Evolutionary conservation across 2,113 vertebrate species (phyloP).

Genomic region (Anolis sagrei): DNA sequence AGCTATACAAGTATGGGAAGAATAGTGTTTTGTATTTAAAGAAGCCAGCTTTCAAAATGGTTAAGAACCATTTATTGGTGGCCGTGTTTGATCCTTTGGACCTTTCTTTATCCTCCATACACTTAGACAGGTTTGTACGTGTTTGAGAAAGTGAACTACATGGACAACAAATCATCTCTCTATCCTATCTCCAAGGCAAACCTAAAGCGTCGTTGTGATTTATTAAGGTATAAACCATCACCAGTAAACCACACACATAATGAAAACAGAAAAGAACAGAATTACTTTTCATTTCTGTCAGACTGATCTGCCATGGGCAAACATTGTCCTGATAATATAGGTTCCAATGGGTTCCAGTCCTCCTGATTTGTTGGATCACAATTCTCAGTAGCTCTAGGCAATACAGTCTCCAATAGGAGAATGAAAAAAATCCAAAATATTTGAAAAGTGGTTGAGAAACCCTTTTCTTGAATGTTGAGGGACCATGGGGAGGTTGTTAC

Average conservation of each 20-base stretch:
- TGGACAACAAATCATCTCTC: neutral
- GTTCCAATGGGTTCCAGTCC: neutral
- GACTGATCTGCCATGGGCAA: neutral
- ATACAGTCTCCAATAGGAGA: too few relatives aligned
- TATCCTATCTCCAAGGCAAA: neutral
- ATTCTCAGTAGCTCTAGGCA: too few relatives aligned
- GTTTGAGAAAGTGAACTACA: neutral
- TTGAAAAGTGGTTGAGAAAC: too few relatives aligned
- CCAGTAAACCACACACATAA: neutral
- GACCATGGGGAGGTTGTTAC: too few relatives aligned
- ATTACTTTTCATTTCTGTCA: neutral
- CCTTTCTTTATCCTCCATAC: neutral
- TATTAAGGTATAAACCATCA: neutral
- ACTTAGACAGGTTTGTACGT: neutral
- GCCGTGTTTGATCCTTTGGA: constrained; percentile 8
- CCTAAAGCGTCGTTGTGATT: neutral
- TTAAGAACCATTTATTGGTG: neutral
- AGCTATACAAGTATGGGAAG: constrained; percentile 19
- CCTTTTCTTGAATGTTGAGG: too few relatives aligned
- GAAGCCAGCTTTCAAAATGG: constrained; percentile 18
- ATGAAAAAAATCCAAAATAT: too few relatives aligned
- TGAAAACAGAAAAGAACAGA: neutral
- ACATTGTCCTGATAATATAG: neutral
- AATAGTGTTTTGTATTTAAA: constrained; percentile 27
- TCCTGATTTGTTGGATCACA: too few relatives aligned